Evolutionary conservation across 2,113 vertebrate genomes (phyloP).

Genomic region (Siniperca chuatsi): DNA sequence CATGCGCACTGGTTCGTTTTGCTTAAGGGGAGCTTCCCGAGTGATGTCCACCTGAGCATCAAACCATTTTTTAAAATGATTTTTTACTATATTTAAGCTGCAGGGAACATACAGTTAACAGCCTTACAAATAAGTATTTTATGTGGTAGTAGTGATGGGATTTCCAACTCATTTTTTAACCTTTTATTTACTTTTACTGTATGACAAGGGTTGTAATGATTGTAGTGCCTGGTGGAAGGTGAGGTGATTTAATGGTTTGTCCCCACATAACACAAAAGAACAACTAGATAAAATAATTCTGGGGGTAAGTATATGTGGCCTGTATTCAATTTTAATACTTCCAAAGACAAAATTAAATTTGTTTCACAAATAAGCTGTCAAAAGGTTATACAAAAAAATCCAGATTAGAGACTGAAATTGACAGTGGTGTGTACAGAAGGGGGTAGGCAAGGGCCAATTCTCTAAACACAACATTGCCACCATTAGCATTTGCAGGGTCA

Average conservation of each 20-base stretch:
- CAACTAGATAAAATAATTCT: too few species aligned
- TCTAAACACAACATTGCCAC: not conserved
- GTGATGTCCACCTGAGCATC: constrained; percentile 45
- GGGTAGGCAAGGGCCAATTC: not conserved
- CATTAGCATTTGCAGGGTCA: not conserved
- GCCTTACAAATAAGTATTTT: not conserved
- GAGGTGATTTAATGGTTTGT: too few species aligned
- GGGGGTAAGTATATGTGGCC: not conserved
- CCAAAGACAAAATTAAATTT: not conserved
- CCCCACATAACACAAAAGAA: not conserved
- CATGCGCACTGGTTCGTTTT: constrained; percentile 70
- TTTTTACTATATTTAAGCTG: not conserved
- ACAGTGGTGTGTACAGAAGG: not conserved
- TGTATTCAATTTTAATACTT: not conserved
- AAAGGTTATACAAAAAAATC: not conserved
- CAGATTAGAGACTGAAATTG: not conserved
- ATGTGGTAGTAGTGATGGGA: not conserved
- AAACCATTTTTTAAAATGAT: not conserved
- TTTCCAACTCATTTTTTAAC: not conserved
- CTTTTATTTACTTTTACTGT: not conserved
- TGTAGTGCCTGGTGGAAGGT: too few species aligned
- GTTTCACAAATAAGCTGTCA: not conserved
- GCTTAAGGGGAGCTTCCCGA: constrained; percentile 19
- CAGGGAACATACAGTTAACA: not conserved
- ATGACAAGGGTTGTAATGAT: too few species aligned